Conservation (phyloP, 1,140 invertebrate species). For the Eubasilissa regina region DNA sequence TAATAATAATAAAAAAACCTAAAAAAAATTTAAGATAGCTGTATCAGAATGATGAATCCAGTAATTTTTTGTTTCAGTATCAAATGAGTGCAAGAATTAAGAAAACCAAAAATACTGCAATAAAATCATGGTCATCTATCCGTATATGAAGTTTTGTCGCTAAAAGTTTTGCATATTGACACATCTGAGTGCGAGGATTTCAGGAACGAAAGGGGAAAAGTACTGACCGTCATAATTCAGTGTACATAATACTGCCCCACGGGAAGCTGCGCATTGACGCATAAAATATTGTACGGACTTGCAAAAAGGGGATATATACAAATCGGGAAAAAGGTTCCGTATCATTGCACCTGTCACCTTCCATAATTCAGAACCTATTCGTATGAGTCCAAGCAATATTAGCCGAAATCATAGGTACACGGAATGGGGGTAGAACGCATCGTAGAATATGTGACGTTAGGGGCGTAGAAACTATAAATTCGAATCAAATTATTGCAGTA, state of each 20-base stretch:
- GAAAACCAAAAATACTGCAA: too few species aligned
- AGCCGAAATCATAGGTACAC: constrained; percentile 19
- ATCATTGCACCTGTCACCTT: constrained; percentile 61
- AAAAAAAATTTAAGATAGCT: too few species aligned
- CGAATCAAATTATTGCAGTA: constrained; percentile 1
- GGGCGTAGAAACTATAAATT: neutral
- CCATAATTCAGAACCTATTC: constrained; percentile 58
- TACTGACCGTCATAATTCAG: constrained; percentile 61
- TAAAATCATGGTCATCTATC: too few species aligned
- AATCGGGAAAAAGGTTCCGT: constrained; percentile 59
- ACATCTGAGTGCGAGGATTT: constrained; percentile 35
- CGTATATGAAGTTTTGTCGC: neutral
- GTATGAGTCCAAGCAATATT: constrained; percentile 55
- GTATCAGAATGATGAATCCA: too few species aligned
- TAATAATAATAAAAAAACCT: too few species aligned
- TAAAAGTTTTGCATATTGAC: constrained; percentile 50
- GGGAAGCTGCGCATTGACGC: constrained; percentile 58
- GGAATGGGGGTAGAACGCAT: constrained; percentile 18
- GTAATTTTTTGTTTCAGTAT: too few species aligned
- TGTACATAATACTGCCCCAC: constrained; percentile 57
- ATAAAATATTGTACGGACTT: constrained; percentile 60
- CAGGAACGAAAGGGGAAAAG: constrained; percentile 46
- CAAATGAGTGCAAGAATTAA: too few species aligned
- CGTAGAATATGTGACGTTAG: constrained; percentile 12
- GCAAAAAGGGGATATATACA: constrained; percentile 53